Base-by-base conservation (phyloP, 1,140 invertebrate species). In the Drosophila navojoa region DNA sequence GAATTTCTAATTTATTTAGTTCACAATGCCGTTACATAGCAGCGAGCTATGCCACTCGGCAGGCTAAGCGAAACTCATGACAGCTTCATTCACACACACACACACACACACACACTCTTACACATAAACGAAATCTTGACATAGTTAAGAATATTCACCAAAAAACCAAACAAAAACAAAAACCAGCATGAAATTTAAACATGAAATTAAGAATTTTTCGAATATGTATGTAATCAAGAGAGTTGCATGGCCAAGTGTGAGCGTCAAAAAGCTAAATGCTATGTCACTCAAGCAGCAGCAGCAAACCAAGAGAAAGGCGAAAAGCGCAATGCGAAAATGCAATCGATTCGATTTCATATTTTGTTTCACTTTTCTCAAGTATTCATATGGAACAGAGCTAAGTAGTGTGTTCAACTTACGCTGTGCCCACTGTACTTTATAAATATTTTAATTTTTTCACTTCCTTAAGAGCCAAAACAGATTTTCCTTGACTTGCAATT, bases 351-450 rank as follows among this genome's bases (percentile, higher is more conserved):
- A 3, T 35, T 10, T 35, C 7, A 9, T 35, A 2, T 35, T 35
- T 35, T 38, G 11, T 38, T 38, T 38, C 32, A 38, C 35, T 38
- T 49, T 49, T n/a, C 19, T 5, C 22, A 57, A 38, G 55, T 67
- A 64, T 52, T 64, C 19, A 60, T 5, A 47, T 7, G 55, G 62
- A 76, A 61, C 69, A 69, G 76, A 78, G 42, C 42, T 63, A 32
- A 9, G 10, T 5, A 32, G 6, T 9, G 78, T 73, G 78, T 81
- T 71, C 61, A 63, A 59, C 40, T 47, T 42, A 61, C 42, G 60
- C 47, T 38, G 52, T 66, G 57, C 64, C 63, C 54, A 69, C 67
- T 69, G 76, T 82, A 79, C 76, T 78, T 38, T 38, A 38, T 38
- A 11, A 13, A 13, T 11, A 38, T 38, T 4, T 11, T 38, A 11